Base-by-base conservation (phyloP, 2,113 vertebrate genomes). In the Trichomycterus rosablanca region DNA sequence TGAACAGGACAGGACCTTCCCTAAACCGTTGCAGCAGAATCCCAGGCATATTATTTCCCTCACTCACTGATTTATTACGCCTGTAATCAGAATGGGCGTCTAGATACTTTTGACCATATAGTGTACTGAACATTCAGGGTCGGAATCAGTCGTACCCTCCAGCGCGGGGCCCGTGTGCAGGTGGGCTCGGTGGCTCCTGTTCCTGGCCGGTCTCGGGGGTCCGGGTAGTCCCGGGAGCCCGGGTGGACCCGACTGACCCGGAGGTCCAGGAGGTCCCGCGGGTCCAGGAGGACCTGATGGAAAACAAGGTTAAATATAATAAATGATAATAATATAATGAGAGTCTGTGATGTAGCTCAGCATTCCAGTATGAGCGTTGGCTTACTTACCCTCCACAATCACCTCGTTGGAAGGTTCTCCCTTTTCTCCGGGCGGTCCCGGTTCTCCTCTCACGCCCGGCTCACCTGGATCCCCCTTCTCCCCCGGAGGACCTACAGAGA, bases 381-480 rank as follows among this genome's bases (percentile, higher is more conserved):
- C n/a, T n/a, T n/a, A 58, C 11, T 45, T 32, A 63, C 87, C 85
- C 45, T 84, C 78, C 11, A 81, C 51, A 4, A 75, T 78, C 74
- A 92, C 80, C 0, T 92, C 90, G 12, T 91, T 92, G 53, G 87
- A 88, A 11, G 84, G 77, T 39, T 85, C 73, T 2, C 78, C 83
- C n/a, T 82, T 83, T 4, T 92, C 89, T 58, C 93, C 93, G 5
- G 89, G 92, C 14, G 85, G 79, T 34, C 94, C 95, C 28, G 87
- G 82, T 49, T 84, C 84, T 34, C 87, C 87, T 37, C 54, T 70
- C 22, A 70, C 66, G 22, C 78, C 77, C 11, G 63, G 60, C 7
- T 71, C 78, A 14, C 78, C 77, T 20, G 53, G 58, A 6, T 71
- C 78, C 7, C 84, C 86, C 46, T 66, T 84, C 30, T 88, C 84